phyloP scores from a whole-genome alignment of 2,888 invertebrate species.

The Punctoribates punctum region DNA sequence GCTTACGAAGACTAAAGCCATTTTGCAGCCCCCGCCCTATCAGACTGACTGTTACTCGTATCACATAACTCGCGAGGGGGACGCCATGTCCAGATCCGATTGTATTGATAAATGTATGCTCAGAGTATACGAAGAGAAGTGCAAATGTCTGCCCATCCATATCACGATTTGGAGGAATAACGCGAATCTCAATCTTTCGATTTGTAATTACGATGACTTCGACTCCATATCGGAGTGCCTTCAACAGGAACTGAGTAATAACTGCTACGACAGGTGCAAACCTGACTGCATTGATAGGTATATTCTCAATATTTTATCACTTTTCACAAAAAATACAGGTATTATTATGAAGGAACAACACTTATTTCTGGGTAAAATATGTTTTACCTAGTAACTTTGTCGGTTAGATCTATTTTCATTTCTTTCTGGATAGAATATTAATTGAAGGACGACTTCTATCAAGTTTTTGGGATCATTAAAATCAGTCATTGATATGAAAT shows the following conservation, averaged over 20 bases:
- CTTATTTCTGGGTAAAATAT: too few relatives aligned
- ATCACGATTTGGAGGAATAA: constrained; percentile 29
- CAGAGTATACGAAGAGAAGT: constrained; percentile 34
- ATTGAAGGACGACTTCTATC: too few relatives aligned
- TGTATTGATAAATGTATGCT: constrained; percentile 42
- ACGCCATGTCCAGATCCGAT: constrained; percentile 38
- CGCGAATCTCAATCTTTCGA: constrained; percentile 37
- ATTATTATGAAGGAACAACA: too few relatives aligned
- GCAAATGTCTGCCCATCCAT: constrained; percentile 41
- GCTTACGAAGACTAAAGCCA: constrained; percentile 40
- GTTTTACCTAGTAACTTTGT: too few relatives aligned
- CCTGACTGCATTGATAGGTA: constrained; percentile 41
- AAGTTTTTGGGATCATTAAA: too few relatives aligned
- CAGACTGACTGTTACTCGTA: constrained; percentile 41
- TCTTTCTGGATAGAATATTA: too few relatives aligned
- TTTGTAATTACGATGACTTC: constrained; percentile 41
- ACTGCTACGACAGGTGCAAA: constrained; percentile 40
- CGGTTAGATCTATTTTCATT: too few relatives aligned
- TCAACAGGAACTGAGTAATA: constrained; percentile 38
- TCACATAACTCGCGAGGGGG: constrained; percentile 22
- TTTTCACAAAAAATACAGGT: too few relatives aligned
- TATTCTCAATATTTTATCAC: too few relatives aligned
- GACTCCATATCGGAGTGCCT: constrained; percentile 38
- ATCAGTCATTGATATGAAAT: too few relatives aligned
- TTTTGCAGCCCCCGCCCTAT: constrained; percentile 41